A percentile compares a stretch with the other conserved stretches of the same genome.
Evolutionary conservation across 2,113 vertebrate species (phyloP).

Genomic region (Microcebus lehilahytsara): DNA sequence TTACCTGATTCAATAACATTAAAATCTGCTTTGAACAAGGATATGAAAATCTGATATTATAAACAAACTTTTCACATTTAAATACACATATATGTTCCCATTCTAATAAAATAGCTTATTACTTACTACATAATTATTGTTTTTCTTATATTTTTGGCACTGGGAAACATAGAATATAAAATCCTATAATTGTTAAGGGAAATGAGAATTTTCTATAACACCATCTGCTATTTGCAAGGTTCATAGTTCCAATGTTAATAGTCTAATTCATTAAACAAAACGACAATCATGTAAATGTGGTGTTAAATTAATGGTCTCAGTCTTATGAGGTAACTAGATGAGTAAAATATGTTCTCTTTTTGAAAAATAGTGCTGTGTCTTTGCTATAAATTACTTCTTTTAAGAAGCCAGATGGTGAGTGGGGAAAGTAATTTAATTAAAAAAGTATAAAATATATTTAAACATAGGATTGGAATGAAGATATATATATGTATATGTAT

Average conservation of each 20-base stretch:
- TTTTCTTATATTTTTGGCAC: background rate
- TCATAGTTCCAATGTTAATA: constrained; percentile 20
- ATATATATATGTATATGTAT: background rate
- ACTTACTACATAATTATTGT: background rate
- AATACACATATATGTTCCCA: background rate
- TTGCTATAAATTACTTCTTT: background rate
- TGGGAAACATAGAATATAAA: background rate
- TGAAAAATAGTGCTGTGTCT: background rate
- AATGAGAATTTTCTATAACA: constrained; percentile 7
- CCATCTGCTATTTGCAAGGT: constrained; percentile 15
- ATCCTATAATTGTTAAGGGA: background rate
- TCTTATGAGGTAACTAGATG: background rate
- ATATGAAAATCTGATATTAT: background rate
- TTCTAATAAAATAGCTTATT: background rate
- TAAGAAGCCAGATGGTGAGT: background rate
- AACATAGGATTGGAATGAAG: background rate
- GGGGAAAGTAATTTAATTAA: background rate
- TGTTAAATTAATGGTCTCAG: background rate
- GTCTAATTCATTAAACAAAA: constrained; percentile 32
- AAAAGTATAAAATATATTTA: background rate
- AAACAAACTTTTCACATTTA: background rate
- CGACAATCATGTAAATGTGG: background rate
- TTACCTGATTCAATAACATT: background rate
- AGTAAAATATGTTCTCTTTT: constrained; percentile 23
- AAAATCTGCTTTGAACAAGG: background rate